phyloP scores from a whole-genome alignment of 2,113 vertebrate species.

The Siniperca chuatsi region DNA sequence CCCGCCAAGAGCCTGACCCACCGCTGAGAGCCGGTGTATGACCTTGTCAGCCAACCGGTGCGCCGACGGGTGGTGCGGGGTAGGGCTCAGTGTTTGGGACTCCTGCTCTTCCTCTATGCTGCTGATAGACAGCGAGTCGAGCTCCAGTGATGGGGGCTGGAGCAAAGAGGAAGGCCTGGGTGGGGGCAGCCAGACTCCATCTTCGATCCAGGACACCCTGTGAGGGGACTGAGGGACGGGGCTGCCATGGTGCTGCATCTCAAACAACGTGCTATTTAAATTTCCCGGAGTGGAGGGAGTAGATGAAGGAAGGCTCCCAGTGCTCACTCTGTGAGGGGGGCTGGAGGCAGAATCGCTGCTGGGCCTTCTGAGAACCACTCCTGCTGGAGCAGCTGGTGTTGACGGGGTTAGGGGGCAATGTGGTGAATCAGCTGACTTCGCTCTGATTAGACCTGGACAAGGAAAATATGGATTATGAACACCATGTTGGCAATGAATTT shows the following conservation, averaged over 20 bases:
- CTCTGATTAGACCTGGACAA: conserved; percentile 63
- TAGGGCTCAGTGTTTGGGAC: conserved; percentile 4
- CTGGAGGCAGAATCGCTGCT: conserved; percentile 38
- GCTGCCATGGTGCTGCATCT: conserved; percentile 52
- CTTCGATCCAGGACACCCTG: conserved; percentile 90
- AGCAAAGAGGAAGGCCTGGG: conserved; percentile 61
- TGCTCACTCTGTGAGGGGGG: conserved; percentile 10
- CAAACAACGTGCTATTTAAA: background rate
- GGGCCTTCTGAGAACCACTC: conserved; percentile 76
- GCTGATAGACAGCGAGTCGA: conserved; percentile 83
- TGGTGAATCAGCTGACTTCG: conserved; percentile 59
- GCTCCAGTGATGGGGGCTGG: conserved; percentile 71
- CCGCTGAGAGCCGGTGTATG: conserved; percentile 84
- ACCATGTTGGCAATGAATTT: background rate
- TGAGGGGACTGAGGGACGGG: conserved; percentile 78
- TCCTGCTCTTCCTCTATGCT: conserved; percentile 87
- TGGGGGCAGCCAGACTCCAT: conserved; percentile 78
- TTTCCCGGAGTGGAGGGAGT: conserved; percentile 1
- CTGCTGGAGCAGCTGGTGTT: conserved; percentile 8
- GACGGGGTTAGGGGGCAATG: background rate
- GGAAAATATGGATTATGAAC: background rate
- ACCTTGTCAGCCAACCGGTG: conserved; percentile 84
- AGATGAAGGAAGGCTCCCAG: conserved; percentile 26
- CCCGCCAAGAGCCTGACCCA: conserved; percentile 84
- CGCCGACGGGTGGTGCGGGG: conserved; percentile 12